These are phyloP conservation scores for Popillia japonica DNA, from an alignment of 1,140 invertebrate species.

Conservation along the genomic window DNA sequence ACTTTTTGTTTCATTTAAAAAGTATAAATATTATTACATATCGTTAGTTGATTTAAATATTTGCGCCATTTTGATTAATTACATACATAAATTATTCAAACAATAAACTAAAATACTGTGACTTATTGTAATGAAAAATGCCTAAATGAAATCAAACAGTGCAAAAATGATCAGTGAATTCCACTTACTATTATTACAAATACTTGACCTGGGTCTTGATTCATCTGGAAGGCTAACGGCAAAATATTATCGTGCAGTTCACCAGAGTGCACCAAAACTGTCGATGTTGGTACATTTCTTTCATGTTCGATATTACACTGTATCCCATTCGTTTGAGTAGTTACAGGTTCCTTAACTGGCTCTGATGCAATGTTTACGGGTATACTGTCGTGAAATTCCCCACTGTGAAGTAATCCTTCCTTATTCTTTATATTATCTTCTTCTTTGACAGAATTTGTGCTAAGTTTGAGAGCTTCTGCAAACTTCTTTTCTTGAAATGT, in stretches of 20 bases:
- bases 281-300: background rate
- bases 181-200: constrained; percentile 61
- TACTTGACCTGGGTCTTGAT: constrained; percentile 59
- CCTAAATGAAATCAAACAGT: constrained; percentile 14
- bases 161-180: constrained; percentile 42
- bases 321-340: background rate
- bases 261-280: constrained; percentile 46
- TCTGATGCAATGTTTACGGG: constrained; percentile 26
- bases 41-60: no score
- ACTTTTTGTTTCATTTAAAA: no score
- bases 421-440: background rate
- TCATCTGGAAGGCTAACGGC: constrained; percentile 47
- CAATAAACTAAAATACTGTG: no score
- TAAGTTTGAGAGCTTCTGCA: background rate
- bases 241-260: constrained; percentile 51
- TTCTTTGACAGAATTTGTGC: background rate
- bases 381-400: constrained; percentile 47
- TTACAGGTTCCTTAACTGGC: background rate
- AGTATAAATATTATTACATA: no score
- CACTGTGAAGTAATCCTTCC: constrained; percentile 41
- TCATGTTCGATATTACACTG: background rate
- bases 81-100: no score
- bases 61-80: no score
- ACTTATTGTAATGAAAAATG: background rate
- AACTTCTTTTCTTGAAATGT: constrained; percentile 24